Conservation (phyloP, 2,797 vertebrate genomes). For the Pantherophis alleghaniensis region DNA sequence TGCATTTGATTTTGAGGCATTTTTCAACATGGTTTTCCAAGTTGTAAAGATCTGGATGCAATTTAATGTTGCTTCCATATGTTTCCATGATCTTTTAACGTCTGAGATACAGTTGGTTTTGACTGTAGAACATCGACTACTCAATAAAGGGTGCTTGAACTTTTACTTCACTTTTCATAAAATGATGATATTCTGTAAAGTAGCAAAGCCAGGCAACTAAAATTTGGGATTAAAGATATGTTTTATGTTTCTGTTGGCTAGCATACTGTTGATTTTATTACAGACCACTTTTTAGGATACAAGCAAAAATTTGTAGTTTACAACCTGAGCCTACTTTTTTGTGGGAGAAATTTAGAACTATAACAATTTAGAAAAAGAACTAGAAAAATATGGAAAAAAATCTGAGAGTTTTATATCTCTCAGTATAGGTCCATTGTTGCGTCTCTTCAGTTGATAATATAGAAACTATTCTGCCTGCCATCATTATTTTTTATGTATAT, state of each 20-base stretch:
- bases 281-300: not conserved
- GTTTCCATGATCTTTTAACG: not conserved
- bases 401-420: not conserved
- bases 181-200: not conserved
- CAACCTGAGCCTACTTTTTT: not conserved
- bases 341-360: not conserved
- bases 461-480: not conserved
- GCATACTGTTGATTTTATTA: not conserved
- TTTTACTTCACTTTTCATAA: not conserved
- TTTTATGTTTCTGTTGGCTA: not conserved
- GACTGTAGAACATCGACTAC: not conserved
- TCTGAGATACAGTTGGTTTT: not conserved
- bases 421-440: not conserved
- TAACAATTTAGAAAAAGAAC: not conserved
- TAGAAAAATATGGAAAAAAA: not conserved
- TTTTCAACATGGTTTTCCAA: not conserved
- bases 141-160: not conserved
- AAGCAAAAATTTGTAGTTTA: too few species aligned
- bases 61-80: not conserved
- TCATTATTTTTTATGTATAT: not conserved
- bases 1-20: not conserved
- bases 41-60: not conserved
- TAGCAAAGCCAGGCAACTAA: not conserved
- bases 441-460: not conserved
- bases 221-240: not conserved